Evolutionary conservation across 2,888 invertebrate species (phyloP).

Genomic region (Ectemnius cavifrons): DNA sequence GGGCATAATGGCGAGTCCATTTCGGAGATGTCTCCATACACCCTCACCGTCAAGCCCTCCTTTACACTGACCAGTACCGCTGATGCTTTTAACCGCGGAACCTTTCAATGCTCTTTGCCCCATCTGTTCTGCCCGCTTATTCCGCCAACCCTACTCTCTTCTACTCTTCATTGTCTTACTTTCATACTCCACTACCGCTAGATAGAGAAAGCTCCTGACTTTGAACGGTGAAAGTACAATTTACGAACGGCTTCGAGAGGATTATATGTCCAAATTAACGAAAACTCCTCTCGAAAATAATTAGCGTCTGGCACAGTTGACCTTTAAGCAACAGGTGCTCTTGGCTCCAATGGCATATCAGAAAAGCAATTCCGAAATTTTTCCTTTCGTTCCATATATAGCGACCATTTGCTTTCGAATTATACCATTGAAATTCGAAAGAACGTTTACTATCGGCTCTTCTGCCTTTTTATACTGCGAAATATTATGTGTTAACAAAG

Average conservation of each 20-base stretch:
- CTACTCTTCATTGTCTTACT: neutral
- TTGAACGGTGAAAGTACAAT: too few species aligned
- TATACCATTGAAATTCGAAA: too few species aligned
- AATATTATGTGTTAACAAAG: too few species aligned
- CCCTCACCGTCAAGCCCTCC: conserved; percentile 30
- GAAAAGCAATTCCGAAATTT: too few species aligned
- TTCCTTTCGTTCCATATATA: too few species aligned
- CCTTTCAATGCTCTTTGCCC: conserved; percentile 47
- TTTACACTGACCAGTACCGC: conserved; percentile 21
- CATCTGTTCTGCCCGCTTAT: neutral
- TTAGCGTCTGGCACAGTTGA: conserved; percentile 6
- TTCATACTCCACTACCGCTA: neutral
- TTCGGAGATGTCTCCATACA: conserved; percentile 50
- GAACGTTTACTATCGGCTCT: too few species aligned
- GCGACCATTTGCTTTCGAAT: too few species aligned
- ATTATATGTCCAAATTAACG: neutral
- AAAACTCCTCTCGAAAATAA: neutral
- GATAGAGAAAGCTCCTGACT: too few species aligned
- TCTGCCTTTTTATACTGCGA: too few species aligned
- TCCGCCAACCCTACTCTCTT: neutral
- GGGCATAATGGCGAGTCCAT: conserved; percentile 75
- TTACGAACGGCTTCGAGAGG: neutral
- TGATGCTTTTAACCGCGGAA: conserved; percentile 55
- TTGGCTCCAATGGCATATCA: conserved; percentile 21
- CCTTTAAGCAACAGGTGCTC: conserved; percentile 56